Evolutionary conservation across 2,888 invertebrate species (phyloP).

Genomic region (Syrista parreyssii): DNA sequence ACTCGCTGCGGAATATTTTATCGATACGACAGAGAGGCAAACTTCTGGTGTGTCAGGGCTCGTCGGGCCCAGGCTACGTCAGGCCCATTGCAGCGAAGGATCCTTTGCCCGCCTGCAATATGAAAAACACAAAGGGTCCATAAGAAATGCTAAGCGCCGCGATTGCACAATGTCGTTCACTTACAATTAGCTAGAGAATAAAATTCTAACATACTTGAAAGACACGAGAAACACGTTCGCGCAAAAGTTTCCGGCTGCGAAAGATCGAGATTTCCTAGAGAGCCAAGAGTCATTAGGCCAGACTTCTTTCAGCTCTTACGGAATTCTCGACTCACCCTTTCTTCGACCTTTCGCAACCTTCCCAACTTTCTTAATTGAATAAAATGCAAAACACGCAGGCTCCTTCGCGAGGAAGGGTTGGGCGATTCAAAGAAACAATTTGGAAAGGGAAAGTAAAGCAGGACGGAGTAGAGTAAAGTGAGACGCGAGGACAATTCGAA

Average conservation of each 20-base stretch:
- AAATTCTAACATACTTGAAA: not conserved
- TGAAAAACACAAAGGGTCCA: not conserved
- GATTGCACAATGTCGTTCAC: not conserved
- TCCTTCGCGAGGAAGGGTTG: not conserved
- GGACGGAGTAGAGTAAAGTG: not conserved
- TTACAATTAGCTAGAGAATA: not conserved
- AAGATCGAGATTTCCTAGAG: not conserved
- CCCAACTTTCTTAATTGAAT: not conserved
- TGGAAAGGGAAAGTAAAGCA: not conserved
- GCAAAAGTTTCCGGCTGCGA: not conserved
- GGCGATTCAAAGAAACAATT: not conserved
- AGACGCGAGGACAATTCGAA: not conserved
- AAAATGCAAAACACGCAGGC: not conserved
- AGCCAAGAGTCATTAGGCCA: not conserved
- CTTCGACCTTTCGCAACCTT: not conserved
- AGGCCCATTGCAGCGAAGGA: not conserved
- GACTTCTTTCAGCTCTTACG: not conserved
- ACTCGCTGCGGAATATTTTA: not conserved
- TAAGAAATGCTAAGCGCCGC: not conserved
- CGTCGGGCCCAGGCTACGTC: not conserved
- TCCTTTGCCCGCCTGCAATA: not conserved
- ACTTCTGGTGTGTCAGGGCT: not conserved
- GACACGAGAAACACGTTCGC: not conserved
- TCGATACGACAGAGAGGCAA: not conserved
- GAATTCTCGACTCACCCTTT: not conserved